These are phyloP conservation scores for Drosophila neotestacea DNA, from an alignment of 2,888 invertebrate species.

Conservation along the genomic window DNA sequence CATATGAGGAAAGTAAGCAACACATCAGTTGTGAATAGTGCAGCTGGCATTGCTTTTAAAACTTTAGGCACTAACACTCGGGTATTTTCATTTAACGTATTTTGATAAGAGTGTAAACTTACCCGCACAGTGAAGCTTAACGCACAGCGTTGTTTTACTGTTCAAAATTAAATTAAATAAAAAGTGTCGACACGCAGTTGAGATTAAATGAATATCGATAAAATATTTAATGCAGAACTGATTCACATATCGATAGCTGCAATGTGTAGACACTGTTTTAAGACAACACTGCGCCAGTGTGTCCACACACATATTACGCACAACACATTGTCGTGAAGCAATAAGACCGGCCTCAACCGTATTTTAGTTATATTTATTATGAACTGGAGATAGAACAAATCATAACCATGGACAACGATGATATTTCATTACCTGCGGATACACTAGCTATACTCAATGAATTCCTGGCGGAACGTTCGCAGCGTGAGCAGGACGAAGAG, in stretches of 20 bases:
- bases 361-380: slow-evolving; percentile 19
- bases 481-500: slow-evolving; percentile 87
- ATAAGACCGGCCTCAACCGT: background rate
- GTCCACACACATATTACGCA: slow-evolving; percentile 8
- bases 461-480: slow-evolving; percentile 90
- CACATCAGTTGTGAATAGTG: slow-evolving; percentile 22
- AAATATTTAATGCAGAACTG: slow-evolving; percentile 1
- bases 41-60: slow-evolving; percentile 9
- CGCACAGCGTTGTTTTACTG: slow-evolving; percentile 35
- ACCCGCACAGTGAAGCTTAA: slow-evolving; percentile 33
- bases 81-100: background rate
- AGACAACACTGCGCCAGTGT: slow-evolving; percentile 30
- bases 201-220: slow-evolving; percentile 42
- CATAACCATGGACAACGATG: slow-evolving; percentile 84
- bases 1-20: slow-evolving; percentile 21
- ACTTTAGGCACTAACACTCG: background rate
- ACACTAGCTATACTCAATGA: slow-evolving; percentile 91
- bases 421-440: slow-evolving; percentile 88
- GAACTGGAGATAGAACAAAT: background rate
- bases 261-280: background rate
- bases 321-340: slow-evolving; percentile 12
- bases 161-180: slow-evolving; percentile 48
- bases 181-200: slow-evolving; percentile 46
- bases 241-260: slow-evolving; percentile 29
- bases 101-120: slow-evolving; percentile 19